phyloP scores from a whole-genome alignment of 2,888 invertebrate genomes.

The Thereva nobilitata region DNA sequence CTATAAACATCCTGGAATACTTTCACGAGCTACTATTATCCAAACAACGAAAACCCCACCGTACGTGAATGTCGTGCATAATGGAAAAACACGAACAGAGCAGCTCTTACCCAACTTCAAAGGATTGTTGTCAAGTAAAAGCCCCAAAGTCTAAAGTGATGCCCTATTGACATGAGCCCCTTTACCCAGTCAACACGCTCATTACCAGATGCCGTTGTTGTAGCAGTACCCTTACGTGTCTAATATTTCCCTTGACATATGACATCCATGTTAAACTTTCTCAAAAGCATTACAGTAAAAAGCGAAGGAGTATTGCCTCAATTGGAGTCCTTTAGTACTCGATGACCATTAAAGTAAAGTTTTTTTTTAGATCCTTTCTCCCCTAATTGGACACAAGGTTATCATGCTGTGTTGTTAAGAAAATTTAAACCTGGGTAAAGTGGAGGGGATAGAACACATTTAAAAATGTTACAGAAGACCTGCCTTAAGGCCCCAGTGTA shows the following conservation, averaged over 20 bases:
- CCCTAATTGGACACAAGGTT: slow-evolving; percentile 26
- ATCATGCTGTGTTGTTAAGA: neutral
- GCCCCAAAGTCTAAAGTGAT: neutral
- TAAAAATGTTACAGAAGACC: too few species aligned
- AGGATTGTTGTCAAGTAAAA: neutral
- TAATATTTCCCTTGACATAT: slow-evolving; percentile 23
- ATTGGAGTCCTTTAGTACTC: slow-evolving; percentile 28
- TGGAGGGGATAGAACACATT: too few species aligned
- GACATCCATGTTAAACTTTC: slow-evolving; percentile 17
- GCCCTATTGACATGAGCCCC: slow-evolving; percentile 23
- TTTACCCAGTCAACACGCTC: slow-evolving; percentile 18
- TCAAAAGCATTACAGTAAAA: slow-evolving; percentile 1
- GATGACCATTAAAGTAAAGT: slow-evolving; percentile 23
- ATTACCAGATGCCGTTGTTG: slow-evolving; percentile 13
- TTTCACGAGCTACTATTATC: too few species aligned
- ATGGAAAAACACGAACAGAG: too few species aligned
- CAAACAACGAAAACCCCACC: too few species aligned
- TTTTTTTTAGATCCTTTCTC: slow-evolving; percentile 1
- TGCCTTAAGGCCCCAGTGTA: too few species aligned
- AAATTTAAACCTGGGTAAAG: too few species aligned
- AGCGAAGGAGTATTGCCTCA: slow-evolving; percentile 12
- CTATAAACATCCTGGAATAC: too few species aligned
- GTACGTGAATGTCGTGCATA: too few species aligned
- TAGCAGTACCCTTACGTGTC: neutral
- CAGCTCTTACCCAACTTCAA: too few species aligned